Base-by-base conservation (phyloP, 2,113 vertebrate genomes). In the Callospermophilus lateralis region DNA sequence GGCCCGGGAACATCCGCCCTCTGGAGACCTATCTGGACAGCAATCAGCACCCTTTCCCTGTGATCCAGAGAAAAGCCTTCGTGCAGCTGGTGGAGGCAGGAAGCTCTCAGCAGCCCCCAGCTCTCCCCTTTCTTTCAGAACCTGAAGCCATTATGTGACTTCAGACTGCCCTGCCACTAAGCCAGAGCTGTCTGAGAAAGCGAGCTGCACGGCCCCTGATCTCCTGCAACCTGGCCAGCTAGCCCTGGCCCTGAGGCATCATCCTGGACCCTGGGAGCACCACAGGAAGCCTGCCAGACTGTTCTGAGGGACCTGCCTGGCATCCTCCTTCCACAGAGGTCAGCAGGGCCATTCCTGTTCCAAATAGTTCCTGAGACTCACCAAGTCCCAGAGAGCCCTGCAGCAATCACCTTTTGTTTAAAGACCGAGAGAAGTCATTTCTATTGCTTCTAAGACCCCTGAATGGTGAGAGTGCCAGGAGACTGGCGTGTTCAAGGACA, bases 171-270 rank as follows among this genome's bases (percentile, higher is more conserved):
- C 55, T 48, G 48, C 74, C 48, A 58, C 22, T 19, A 10, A 32
- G 6, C 2, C 48, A 61, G 39, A n/a, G 65, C 20, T 9, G 55
- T 45, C 30, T 4, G 58, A 32, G 79, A 42, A 48, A 20, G 1
- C 20, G 11, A 20, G 0, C 32, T 17, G 4, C 8, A 10, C n/a
- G 39, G 39, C 30, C 4, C 34, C 20, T 12, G 39, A 9, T 13
- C 67, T 34, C 9, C 0, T 58, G 51, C 15, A 15, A 15, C 51
- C 51, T 53, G 51, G 19, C 8, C 42, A 15, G 13, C 16, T 53
- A 15, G 19, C 8, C 42, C 26, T 7, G 76, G 22, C 16, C 63
- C 10, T 76, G 70, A 73, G 42, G 15, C 34, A 0, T 42, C 20
- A 42, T 6, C 30, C 20, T 30, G 48, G 72, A 39, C 24, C 37